Conservation (phyloP, 2,888 invertebrate species). For the Drosophila recens region DNA sequence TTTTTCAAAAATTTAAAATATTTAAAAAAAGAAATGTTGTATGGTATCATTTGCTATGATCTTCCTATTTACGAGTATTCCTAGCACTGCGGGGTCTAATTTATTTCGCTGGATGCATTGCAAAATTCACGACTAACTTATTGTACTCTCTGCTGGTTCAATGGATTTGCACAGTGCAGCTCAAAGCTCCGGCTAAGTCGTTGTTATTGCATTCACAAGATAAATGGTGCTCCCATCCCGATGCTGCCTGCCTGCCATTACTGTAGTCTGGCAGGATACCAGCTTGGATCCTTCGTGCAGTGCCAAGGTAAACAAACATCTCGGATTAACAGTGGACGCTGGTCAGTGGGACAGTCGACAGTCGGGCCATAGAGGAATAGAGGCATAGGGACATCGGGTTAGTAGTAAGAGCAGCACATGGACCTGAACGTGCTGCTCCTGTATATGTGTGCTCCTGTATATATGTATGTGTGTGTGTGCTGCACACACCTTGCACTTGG, state of each 20-base stretch:
- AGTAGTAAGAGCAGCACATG: constrained; percentile 16
- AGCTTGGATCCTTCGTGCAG: constrained; percentile 46
- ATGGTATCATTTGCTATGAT: neutral
- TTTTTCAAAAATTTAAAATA: too few species aligned
- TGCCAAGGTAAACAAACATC: constrained; percentile 79
- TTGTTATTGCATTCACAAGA: constrained; percentile 81
- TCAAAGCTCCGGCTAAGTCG: constrained; percentile 78
- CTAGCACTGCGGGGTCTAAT: constrained; percentile 46
- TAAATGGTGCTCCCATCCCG: constrained; percentile 72
- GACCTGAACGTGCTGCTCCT: constrained; percentile 37
- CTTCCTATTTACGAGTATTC: constrained; percentile 1
- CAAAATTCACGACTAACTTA: constrained; percentile 67
- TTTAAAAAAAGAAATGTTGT: neutral
- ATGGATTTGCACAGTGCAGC: constrained; percentile 72
- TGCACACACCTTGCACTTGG: constrained; percentile 76
- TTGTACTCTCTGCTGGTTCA: constrained; percentile 68
- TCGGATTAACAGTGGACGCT: constrained; percentile 79
- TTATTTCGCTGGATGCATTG: constrained; percentile 56
- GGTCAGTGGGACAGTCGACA: constrained; percentile 66
- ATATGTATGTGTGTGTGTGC: constrained; percentile 13
- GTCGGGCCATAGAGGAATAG: constrained; percentile 23
- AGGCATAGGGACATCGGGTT: constrained; percentile 4
- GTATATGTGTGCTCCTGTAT: neutral
- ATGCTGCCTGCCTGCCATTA: constrained; percentile 19
- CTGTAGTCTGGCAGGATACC: constrained; percentile 16